Evolutionary conservation across 1,140 invertebrate species (phyloP), one percentile per base, ranked within the genome.

Genomic region (Leptonema lineaticorne): DNA sequence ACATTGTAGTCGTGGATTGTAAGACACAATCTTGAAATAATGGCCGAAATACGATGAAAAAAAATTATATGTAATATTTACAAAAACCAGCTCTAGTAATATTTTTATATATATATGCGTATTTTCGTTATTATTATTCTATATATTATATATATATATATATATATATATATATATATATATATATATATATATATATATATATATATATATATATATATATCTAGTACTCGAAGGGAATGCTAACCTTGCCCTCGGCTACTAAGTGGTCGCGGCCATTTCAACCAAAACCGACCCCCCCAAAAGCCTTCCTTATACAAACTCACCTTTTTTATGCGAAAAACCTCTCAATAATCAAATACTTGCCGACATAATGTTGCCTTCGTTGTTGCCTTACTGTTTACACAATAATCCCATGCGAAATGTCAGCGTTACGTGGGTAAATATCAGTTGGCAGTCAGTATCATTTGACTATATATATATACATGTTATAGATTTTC

Each of bases 341-440:
- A n/a, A 62, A 37, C 33, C 50, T 62, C 37, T 27, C 59, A 37
- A 45, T 62, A 62, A 62, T 62, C 59, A 62, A 62, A 62, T 62
- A 64, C 62, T 50, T 16, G 62, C 26, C 41, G 27, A 33, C 59
- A 62, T 62, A 41, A 64, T 64, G 62, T 64, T 64, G 18, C 62
- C 46, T n/a, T 64, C 62, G 45, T 45, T 50, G 41, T 14, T 50
- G 33, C 37, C 37, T 20, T 53, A 9, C 50, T 64, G 62, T 64
- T 64, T 64, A 46, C 62, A 50, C 62, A 64, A 33, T 64, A 33
- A 26, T 64, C 62, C 41, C 62, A 30, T 64, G 62, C 11, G 62
- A 64, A 29, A 30, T 22, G 62, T 64, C 41, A 20, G 27, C 27
- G 45, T 26, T 53, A 41, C 37, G 2, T 41, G 2, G 2, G 9